These are phyloP conservation scores for Papilio demoleus DNA, from an alignment of 2,888 invertebrate species.

Conservation along the genomic window DNA sequence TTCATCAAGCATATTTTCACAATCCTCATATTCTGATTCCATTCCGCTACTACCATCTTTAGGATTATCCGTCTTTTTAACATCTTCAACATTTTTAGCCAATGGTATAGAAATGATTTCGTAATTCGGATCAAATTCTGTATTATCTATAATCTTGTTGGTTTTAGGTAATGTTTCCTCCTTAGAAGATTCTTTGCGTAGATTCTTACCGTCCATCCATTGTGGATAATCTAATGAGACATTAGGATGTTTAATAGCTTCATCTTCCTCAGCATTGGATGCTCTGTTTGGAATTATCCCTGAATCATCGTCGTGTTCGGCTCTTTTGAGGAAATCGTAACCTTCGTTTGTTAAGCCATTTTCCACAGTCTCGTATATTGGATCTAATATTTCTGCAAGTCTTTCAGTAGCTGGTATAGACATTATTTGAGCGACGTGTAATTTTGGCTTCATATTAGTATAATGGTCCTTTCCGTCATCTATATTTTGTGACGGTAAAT, in stretches of 20 bases:
- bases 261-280: slow-evolving; percentile 61
- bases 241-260: slow-evolving; percentile 69
- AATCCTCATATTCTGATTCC: slow-evolving; percentile 51
- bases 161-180: slow-evolving; percentile 54
- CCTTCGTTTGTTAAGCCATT: slow-evolving; percentile 62
- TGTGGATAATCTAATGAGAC: slow-evolving; percentile 70
- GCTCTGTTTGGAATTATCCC: slow-evolving; percentile 58
- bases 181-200: slow-evolving; percentile 62
- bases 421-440: slow-evolving; percentile 77
- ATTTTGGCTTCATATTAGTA: slow-evolving; percentile 59
- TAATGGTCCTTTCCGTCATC: slow-evolving; percentile 59
- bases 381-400: slow-evolving; percentile 74
- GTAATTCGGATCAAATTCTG: slow-evolving; percentile 5
- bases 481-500: slow-evolving; percentile 54
- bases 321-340: slow-evolving; percentile 63
- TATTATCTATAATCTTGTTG: background rate
- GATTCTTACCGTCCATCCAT: slow-evolving; percentile 68
- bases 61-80: slow-evolving; percentile 38
- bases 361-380: slow-evolving; percentile 74
- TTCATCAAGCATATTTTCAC: slow-evolving; percentile 71
- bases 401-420: slow-evolving; percentile 75
- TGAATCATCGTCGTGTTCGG: slow-evolving; percentile 56
- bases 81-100: slow-evolving; percentile 42
- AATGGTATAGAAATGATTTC: slow-evolving; percentile 19
- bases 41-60: slow-evolving; percentile 43